Base-by-base conservation (phyloP, 2,113 vertebrate genomes). In the Pyxicephalus adspersus region DNA sequence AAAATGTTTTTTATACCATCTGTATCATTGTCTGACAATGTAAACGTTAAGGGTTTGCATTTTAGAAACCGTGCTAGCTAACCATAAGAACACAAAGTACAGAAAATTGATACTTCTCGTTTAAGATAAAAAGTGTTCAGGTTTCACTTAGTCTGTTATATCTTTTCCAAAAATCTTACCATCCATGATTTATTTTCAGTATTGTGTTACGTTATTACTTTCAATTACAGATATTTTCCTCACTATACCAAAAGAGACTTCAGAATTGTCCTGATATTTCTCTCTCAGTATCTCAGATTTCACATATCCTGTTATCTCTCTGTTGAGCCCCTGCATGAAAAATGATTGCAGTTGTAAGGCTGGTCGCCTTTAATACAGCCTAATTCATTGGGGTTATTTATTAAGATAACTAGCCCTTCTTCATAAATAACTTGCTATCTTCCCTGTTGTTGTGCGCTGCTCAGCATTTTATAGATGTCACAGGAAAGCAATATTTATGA, bases 381-480 rank as follows among this genome's bases (percentile, higher is more conserved):
- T 52, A 52, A 52, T 70, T 70, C 16, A 28, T 54, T 20, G 45
- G 20, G 66, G 22, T 68, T 68, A 68, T 68, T 68, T 68, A 68
- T 50, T 51, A 51, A 51, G 66, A 70, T 26, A 70, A 70, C 45
- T 52, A 26, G 22, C 0, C 22, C 67, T 70, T 54, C 67, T 70
- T 70, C 67, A 70, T 52, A 70, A 70, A 70, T 70, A 52, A 70
- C 26, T 19, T 70, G 67, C 45, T 70, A 70, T 70, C 67, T 70
- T 25, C 67, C 50, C 25, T 19, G 67, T 50, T 70, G 67, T 70
- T 52, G 50, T 28, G 45, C 19, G 17, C 45, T 70, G 67, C 25
- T 70, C 66, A 23, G 31, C 64, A 70, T 25, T 70, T 70, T 70
- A 70, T 70, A 70, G 52, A 70, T 70, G 67, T 70, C 67, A 70